A percentile compares a stretch with the other conserved stretches of the same genome.
These are phyloP conservation scores for Slavum lentiscoides DNA, from an alignment of 2,888 invertebrate genomes.

Conservation along the genomic window DNA sequence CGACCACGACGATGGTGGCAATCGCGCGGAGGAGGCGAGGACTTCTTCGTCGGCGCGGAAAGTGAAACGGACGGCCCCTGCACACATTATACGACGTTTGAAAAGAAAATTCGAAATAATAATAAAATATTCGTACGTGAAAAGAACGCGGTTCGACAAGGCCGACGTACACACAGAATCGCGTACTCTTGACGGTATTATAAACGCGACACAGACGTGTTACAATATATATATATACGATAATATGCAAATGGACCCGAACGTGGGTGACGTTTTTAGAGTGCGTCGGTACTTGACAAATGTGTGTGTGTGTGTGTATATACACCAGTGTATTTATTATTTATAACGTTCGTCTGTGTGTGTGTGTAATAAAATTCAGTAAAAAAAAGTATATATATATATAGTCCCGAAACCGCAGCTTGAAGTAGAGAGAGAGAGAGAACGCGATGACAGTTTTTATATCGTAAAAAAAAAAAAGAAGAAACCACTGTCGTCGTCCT, in stretches of 20 bases:
- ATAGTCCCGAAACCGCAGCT: slow-evolving; percentile 4
- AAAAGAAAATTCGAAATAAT: slow-evolving; percentile 8
- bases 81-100: not conserved
- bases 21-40: not conserved
- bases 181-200: too few relatives aligned
- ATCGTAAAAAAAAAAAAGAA: too few relatives aligned
- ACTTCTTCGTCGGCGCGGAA: not conserved
- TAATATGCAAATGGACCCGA: not conserved
- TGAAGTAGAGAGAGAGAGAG: too few relatives aligned
- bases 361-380: not conserved
- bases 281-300: not conserved
- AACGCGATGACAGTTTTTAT: not conserved
- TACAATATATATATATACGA: too few relatives aligned
- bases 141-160: not conserved
- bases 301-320: too few relatives aligned
- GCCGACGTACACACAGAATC: not conserved
- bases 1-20: too few relatives aligned
- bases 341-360: not conserved
- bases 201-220: too few relatives aligned
- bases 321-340: not conserved
- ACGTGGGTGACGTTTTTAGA: slow-evolving; percentile 33
- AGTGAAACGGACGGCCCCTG: slow-evolving; percentile 41
- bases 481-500: slow-evolving; percentile 26
- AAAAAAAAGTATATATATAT: not conserved
- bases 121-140: not conserved